These are phyloP conservation scores for Nemurella pictetii DNA, from an alignment of 2,888 invertebrate genomes.

Conservation along the genomic window DNA sequence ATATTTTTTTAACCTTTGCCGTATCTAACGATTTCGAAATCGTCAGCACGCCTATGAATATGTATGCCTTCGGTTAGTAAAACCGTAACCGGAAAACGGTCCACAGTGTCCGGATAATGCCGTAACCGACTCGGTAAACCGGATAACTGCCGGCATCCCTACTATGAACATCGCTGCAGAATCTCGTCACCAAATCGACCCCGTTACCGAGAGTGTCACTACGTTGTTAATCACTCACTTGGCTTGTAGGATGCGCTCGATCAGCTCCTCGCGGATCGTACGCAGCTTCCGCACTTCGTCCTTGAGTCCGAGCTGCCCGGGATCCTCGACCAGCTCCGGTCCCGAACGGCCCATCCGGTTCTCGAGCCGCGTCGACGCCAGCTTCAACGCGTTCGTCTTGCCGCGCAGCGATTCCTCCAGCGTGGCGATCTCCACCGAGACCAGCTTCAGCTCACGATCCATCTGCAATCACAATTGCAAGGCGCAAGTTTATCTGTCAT, in stretches of 20 bases:
- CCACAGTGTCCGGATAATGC: too few species aligned
- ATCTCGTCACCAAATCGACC: too few species aligned
- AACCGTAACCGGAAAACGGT: too few species aligned
- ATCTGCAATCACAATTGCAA: constrained; percentile 62
- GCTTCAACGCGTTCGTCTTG: constrained; percentile 77
- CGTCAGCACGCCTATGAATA: too few species aligned
- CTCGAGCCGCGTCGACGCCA: constrained; percentile 86
- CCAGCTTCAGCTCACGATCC: constrained; percentile 80
- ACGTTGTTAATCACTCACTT: constrained; percentile 55
- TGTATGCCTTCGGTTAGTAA: too few species aligned
- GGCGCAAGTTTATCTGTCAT: too few species aligned
- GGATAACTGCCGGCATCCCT: too few species aligned
- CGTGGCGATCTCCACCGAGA: constrained; percentile 72
- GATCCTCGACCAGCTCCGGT: constrained; percentile 76
- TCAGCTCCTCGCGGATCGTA: constrained; percentile 67
- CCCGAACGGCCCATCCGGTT: constrained; percentile 79
- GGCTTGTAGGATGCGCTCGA: constrained; percentile 68
- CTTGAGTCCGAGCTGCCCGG: constrained; percentile 69
- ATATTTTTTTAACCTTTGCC: too few species aligned
- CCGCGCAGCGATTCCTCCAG: constrained; percentile 74
- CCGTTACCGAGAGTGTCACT: too few species aligned
- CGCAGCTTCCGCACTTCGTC: constrained; percentile 71
- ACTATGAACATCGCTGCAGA: too few species aligned
- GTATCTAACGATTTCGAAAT: too few species aligned
- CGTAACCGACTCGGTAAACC: too few species aligned